phyloP scores from a whole-genome alignment of 2,797 vertebrate species.

The Intellagama lesueurii region DNA sequence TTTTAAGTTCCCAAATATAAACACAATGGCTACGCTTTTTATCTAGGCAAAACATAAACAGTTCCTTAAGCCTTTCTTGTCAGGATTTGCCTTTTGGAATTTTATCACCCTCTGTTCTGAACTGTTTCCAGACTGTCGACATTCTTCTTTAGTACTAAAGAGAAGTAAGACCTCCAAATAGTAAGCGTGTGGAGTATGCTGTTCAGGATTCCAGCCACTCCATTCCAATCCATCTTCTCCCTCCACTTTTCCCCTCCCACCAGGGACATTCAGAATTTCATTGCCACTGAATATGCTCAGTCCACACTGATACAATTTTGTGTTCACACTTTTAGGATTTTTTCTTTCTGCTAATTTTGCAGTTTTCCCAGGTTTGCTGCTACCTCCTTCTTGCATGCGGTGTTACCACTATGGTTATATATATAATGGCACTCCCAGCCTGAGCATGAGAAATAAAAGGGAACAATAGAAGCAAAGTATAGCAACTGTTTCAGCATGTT shows the following conservation, averaged over 20 bases:
- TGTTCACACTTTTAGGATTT: not conserved
- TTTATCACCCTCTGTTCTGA: constrained; percentile 10
- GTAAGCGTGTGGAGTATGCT: not conserved
- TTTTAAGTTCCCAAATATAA: not conserved
- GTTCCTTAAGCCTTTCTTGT: not conserved
- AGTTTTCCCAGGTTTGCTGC: not conserved
- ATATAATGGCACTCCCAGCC: too few species aligned
- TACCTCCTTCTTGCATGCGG: not conserved
- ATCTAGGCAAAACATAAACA: not conserved
- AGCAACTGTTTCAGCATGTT: too few species aligned
- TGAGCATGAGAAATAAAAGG: too few species aligned
- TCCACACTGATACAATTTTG: too few species aligned
- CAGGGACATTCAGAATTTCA: too few species aligned
- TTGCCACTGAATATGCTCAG: too few species aligned
- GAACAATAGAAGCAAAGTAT: too few species aligned
- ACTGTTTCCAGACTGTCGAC: not conserved
- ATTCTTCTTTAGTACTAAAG: not conserved
- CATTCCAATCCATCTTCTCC: not conserved
- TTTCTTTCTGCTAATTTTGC: not conserved
- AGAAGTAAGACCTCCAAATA: not conserved
- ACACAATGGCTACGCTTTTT: not conserved
- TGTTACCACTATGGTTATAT: too few species aligned
- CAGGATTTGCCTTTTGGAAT: not conserved
- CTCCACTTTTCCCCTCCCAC: too few species aligned
- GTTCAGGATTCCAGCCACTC: not conserved